Conservation (phyloP, 2,113 vertebrate genomes). For the Microtus oregoni region DNA sequence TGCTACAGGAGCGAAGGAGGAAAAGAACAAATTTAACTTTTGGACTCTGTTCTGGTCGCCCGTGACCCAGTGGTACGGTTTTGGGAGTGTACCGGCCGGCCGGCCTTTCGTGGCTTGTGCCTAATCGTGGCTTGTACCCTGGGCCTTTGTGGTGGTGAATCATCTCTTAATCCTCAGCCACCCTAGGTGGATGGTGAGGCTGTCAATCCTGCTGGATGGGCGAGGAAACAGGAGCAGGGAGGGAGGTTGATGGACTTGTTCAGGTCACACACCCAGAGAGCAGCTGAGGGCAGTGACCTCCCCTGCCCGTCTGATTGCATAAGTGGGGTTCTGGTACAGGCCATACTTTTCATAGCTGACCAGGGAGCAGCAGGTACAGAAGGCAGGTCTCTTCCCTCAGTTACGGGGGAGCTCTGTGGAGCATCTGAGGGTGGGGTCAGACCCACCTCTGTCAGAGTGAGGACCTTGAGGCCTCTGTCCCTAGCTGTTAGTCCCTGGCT, state of each 20-base stretch:
- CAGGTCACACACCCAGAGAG: constrained; percentile 20
- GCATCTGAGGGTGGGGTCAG: background rate
- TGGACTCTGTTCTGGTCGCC: constrained; percentile 13
- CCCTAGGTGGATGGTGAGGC: background rate
- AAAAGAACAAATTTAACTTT: background rate
- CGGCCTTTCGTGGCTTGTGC: background rate
- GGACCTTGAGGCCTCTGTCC: background rate
- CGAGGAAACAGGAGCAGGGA: constrained; percentile 15
- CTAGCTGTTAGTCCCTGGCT: background rate
- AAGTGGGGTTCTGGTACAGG: constrained; percentile 38
- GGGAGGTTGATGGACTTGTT: constrained; percentile 41
- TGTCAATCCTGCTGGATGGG: constrained; percentile 58
- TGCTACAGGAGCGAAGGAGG: background rate
- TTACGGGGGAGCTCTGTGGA: background rate
- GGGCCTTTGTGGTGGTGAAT: background rate
- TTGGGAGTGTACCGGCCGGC: constrained; percentile 8
- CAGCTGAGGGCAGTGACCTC: background rate
- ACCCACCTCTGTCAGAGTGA: background rate
- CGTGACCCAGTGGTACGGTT: background rate
- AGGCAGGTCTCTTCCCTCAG: background rate
- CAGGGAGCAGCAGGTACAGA: background rate
- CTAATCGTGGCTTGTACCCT: constrained; percentile 7
- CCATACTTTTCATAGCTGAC: background rate
- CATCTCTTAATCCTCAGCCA: constrained; percentile 32
- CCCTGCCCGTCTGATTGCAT: background rate